Base-by-base conservation (phyloP, 2,113 vertebrate genomes). In the Siniperca knerii region DNA sequence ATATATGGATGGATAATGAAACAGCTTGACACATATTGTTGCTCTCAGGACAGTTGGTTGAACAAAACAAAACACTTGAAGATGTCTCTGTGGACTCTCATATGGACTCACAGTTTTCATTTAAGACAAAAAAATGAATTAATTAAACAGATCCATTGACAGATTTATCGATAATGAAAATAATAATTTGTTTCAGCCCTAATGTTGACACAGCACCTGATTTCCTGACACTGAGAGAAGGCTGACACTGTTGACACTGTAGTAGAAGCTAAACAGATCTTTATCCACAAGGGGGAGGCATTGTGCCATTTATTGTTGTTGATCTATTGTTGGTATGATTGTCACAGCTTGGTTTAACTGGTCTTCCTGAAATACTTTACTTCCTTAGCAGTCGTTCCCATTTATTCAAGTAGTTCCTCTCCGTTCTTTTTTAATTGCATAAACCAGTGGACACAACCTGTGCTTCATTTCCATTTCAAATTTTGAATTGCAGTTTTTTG, bases 241-340 rank as follows among this genome's bases (percentile, higher is more conserved):
- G 25, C 3, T 1, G 6, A 4, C n/a, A n/a, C 40, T 44, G 11
- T 15, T 23, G 44, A 7, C 4, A 6, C 58, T 48, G 10, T 37
- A 10, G 20, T 52, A 7, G 13, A 65, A 11, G 5, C 21, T 54
- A 2, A n/a, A n/a, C 12, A 37, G n/a, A 52, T 25, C 8, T 71
- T 20, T 25, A 40, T 50, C 67, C 77, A 71, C 67, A 37, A 71
- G 67, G 57, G 57, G 67, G 66, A 54, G 25, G 6, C 35, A 21
- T n/a, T 40, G 40, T 66, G 66, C 2, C 20, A 21, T 50, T 79
- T 60, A 40, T 54, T 52, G 13, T 62, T 40, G 21, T 5, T 61
- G 21, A 16, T 46, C 13, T 12, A 20, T 20, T 25, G 21, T 52
- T 25, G 4, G 37, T 18, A 4, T 18, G 1, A 48, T 4, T 20